phyloP scores from a whole-genome alignment of 1,140 invertebrate genomes.

The Drosophila saltans region DNA sequence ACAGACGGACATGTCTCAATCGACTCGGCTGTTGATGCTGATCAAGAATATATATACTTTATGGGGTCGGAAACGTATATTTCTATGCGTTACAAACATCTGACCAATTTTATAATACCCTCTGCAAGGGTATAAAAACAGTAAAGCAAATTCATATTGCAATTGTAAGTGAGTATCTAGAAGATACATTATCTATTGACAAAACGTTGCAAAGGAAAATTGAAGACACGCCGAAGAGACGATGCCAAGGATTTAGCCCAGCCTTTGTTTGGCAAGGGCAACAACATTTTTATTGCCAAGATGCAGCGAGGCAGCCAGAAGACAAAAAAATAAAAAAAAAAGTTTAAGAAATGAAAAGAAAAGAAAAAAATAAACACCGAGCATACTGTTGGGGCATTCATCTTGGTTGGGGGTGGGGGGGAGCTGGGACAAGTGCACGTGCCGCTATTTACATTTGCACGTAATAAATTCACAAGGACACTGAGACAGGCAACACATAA shows the following conservation, averaged over 20 bases:
- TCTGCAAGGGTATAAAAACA: no score
- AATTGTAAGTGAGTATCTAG: conserved; percentile 38
- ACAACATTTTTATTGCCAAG: conserved; percentile 68
- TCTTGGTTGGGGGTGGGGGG: conserved; percentile 24
- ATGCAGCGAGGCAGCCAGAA: conserved; percentile 7
- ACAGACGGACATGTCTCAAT: no score
- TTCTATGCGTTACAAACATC: no score
- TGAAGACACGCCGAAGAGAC: not conserved
- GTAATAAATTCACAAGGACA: conserved; percentile 73
- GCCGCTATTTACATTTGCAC: conserved; percentile 82
- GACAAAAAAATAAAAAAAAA: not conserved
- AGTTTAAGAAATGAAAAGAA: not conserved
- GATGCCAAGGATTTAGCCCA: conserved; percentile 22
- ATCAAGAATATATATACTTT: no score
- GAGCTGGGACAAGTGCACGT: conserved; percentile 54
- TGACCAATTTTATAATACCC: no score
- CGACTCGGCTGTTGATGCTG: no score
- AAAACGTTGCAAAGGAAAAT: conserved; percentile 42
- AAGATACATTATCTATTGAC: conserved; percentile 71
- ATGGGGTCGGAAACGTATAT: no score
- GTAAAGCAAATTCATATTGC: conserved; percentile 52
- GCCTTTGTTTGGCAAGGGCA: conserved; percentile 67
- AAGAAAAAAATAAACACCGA: conserved; percentile 2
- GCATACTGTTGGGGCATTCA: conserved; percentile 30
- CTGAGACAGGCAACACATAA: conserved; percentile 1